A percentile compares a stretch with the other conserved stretches of the same genome.
phyloP scores from a whole-genome alignment of 2,888 invertebrate species.

The Pocota personata region DNA sequence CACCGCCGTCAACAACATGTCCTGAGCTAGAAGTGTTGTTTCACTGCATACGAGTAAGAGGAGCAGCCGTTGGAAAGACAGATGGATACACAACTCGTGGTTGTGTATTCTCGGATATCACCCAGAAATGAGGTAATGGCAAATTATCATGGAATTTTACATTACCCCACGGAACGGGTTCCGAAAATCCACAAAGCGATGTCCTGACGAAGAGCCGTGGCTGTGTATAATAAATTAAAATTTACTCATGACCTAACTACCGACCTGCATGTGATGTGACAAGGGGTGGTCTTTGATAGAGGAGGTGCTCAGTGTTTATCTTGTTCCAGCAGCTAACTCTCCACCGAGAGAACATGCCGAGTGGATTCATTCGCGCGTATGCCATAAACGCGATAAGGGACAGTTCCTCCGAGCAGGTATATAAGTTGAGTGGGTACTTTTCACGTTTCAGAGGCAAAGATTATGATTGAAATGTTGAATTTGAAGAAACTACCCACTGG shows the following conservation, averaged over 20 bases:
- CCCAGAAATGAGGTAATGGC: conserved; percentile 51
- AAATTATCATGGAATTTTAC: conserved; percentile 57
- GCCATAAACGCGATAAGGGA: conserved; percentile 51
- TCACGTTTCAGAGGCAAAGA: conserved; percentile 6
- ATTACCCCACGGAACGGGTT: background rate
- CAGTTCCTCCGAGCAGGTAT: background rate
- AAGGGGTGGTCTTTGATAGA: conserved; percentile 16
- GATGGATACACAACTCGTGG: conserved; percentile 19
- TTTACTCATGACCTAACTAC: conserved; percentile 65
- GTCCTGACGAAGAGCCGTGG: conserved; percentile 42
- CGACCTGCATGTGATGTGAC: conserved; percentile 66
- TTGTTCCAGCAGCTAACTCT: conserved; percentile 39
- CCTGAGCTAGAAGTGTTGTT: conserved; percentile 14
- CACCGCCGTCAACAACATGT: conserved; percentile 44
- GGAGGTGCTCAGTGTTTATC: conserved; percentile 60
- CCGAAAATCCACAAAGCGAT: conserved; percentile 44
- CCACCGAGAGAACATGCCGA: background rate
- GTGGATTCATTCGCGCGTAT: conserved; percentile 53
- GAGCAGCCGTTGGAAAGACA: conserved; percentile 20
- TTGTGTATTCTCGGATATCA: conserved; percentile 13
- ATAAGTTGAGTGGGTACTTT: conserved; percentile 5
- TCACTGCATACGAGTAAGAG: background rate
- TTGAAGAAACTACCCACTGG: conserved; percentile 17
- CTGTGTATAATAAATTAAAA: conserved; percentile 65
- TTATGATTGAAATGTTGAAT: conserved; percentile 65